Conservation (phyloP, 2,888 invertebrate genomes). For the Physocephala rufipes region DNA sequence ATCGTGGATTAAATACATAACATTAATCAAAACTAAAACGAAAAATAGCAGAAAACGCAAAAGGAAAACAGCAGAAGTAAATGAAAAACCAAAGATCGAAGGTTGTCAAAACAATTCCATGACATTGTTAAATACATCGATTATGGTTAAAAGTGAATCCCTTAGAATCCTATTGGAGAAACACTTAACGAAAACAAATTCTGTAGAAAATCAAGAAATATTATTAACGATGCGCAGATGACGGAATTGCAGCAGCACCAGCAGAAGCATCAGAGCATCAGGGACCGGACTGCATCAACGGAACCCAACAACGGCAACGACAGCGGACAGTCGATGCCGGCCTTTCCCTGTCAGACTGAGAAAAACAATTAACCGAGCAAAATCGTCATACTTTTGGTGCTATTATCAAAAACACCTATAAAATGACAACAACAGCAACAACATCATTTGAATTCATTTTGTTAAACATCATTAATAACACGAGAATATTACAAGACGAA, state of each 20-base stretch:
- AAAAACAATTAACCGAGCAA: conserved; percentile 35
- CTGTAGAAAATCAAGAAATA: not conserved
- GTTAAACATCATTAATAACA: conserved; percentile 63
- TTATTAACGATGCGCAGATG: conserved; percentile 24
- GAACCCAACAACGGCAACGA: too few relatives aligned
- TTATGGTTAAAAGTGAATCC: not conserved
- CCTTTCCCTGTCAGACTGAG: too few relatives aligned
- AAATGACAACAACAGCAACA: conserved; percentile 33
- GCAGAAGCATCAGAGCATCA: not conserved
- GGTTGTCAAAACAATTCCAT: conserved; percentile 65
- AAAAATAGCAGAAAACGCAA: conserved; percentile 48
- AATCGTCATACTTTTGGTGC: conserved; percentile 38
- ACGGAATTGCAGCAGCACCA: conserved; percentile 20
- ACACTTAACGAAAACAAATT: not conserved
- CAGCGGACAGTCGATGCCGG: too few relatives aligned
- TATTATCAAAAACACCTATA: conserved; percentile 40
- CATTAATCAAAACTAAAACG: conserved; percentile 54
- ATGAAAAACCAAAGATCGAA: conserved; percentile 33
- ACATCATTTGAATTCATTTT: conserved; percentile 53
- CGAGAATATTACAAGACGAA: conserved; percentile 52
- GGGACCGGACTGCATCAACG: not conserved
- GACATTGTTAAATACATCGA: conserved; percentile 60
- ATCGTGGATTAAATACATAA: conserved; percentile 38
- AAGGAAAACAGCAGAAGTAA: conserved; percentile 41
- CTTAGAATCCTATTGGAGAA: not conserved